Conservation (phyloP, 64 coral and sea anemone species). For the Montipora foliosa region DNA sequence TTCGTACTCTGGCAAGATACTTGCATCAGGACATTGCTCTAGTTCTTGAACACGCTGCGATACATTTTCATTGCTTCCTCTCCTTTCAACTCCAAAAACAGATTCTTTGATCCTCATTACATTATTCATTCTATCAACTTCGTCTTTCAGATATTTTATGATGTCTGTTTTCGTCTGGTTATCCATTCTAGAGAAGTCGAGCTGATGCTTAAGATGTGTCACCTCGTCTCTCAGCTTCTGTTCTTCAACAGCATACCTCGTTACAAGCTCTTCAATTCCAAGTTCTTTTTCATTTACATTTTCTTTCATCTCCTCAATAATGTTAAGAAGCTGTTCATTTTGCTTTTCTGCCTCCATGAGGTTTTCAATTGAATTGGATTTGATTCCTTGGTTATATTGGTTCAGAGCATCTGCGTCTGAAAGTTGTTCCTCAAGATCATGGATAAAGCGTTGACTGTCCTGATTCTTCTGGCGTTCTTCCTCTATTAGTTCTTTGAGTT, state of each 20-base stretch:
- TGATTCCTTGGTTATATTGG: slow-evolving; percentile 84
- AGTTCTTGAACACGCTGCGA: background rate
- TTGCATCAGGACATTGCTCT: background rate
- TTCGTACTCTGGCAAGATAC: background rate
- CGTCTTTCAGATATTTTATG: slow-evolving; percentile 77
- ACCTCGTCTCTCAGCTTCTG: slow-evolving; percentile 78
- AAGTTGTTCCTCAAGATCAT: slow-evolving; percentile 65
- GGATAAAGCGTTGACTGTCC: slow-evolving; percentile 23
- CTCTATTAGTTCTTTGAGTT: slow-evolving; percentile 43
- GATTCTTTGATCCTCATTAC: slow-evolving; percentile 48
- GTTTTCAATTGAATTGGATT: slow-evolving; percentile 81
- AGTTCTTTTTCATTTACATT: slow-evolving; percentile 82
- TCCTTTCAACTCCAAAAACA: slow-evolving; percentile 28
- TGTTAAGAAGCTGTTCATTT: slow-evolving; percentile 75
- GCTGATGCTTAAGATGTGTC: slow-evolving; percentile 56
- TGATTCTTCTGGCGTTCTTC: slow-evolving; percentile 54
- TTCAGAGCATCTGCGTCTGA: slow-evolving; percentile 69
- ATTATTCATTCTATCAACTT: slow-evolving; percentile 56
- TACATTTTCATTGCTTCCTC: slow-evolving; percentile 10
- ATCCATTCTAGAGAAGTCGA: slow-evolving; percentile 81
- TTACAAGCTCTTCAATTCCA: slow-evolving; percentile 85
- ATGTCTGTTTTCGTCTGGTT: slow-evolving; percentile 80
- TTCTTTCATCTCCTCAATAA: slow-evolving; percentile 82
- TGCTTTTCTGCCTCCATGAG: slow-evolving; percentile 79
- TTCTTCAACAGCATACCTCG: slow-evolving; percentile 85